Base-by-base conservation (phyloP, 1,140 invertebrate genomes). In the Solen grandis region DNA sequence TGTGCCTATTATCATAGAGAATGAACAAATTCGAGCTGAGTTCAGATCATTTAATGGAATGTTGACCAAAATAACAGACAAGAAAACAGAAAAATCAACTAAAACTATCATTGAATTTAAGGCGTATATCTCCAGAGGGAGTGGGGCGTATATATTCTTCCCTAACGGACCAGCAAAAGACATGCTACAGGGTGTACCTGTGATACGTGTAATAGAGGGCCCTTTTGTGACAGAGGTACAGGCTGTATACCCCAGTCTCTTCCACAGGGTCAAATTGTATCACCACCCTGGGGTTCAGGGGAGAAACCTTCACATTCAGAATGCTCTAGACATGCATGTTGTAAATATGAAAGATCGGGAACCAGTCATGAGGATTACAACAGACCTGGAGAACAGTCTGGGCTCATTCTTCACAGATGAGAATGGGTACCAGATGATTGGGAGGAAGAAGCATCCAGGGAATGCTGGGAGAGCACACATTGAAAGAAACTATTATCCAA, bases 401-500 rank as follows among this genome's bases (percentile, higher is more conserved):
- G 86, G 90, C 13, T 85, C 85, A 29, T 98, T 99, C 90, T 99
- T 96, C 85, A 97, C 97, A 0, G 99, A 99, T 92, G 94, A 97
- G 76, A 99, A 99, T 91, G 98, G 98, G 0, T 98, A 98, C 86
- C 97, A 98, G 88, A 98, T 97, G 93, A 96, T 90, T 62, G 65
- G 80, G 22, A 62, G 90, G 1, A 85, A 85, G 19, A 95, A 96
- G 83, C 94, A 95, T 78, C 92, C 94, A 8, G 25, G 60, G 19
- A 52, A 79, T 60, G 16, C 99, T 93, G 98, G 98, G 0, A 98
- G 98, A 0, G 91, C 99, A n/a, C 97, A 97, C 0, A 89, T 98
- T 0, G 98, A 99, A 94, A 97, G 95, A 0, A 99, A 99, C 92
- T 99, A 96, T 91, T 99, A 99, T 93, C 99, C 99, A 16, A 94